Conservation (phyloP, 2,113 vertebrate species). For the Lepidothrix coronata region DNA sequence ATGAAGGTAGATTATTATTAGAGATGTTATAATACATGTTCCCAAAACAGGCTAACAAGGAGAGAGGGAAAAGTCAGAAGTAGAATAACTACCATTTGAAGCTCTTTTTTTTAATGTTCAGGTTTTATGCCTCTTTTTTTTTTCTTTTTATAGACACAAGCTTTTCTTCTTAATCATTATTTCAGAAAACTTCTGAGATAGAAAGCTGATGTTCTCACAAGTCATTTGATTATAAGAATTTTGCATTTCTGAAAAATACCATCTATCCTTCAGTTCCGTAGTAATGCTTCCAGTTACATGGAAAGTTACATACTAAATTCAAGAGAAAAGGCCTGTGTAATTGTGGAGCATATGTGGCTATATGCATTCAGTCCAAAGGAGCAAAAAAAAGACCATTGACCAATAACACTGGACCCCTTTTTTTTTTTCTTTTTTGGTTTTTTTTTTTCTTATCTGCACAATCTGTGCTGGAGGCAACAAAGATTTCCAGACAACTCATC, state of each 20-base stretch:
- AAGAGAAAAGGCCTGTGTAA: not conserved
- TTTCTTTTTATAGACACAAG: not conserved
- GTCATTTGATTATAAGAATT: not conserved
- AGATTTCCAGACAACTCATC: not conserved
- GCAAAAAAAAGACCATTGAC: not conserved
- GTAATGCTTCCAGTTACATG: not conserved
- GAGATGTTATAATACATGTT: not conserved
- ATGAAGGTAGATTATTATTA: not conserved
- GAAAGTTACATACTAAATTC: not conserved
- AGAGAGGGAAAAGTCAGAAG: fast-evolving
- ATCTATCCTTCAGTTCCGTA: not conserved
- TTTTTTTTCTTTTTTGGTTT: not conserved
- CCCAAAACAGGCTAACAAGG: not conserved
- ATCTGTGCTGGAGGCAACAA: not conserved
- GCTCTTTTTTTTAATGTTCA: not conserved
- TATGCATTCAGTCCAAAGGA: not conserved
- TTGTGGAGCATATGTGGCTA: not conserved
- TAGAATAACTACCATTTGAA: not conserved
- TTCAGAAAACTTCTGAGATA: not conserved
- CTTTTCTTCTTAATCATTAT: not conserved
- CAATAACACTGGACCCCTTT: not conserved
- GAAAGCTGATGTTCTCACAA: not conserved
- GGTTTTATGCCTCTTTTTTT: not conserved
- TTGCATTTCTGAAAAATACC: not conserved
- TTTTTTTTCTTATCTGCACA: not conserved